Evolutionary conservation across 1,140 invertebrate genomes (phyloP), one percentile per base, ranked within the genome.

Genomic region (Ectropis grisescens): DNA sequence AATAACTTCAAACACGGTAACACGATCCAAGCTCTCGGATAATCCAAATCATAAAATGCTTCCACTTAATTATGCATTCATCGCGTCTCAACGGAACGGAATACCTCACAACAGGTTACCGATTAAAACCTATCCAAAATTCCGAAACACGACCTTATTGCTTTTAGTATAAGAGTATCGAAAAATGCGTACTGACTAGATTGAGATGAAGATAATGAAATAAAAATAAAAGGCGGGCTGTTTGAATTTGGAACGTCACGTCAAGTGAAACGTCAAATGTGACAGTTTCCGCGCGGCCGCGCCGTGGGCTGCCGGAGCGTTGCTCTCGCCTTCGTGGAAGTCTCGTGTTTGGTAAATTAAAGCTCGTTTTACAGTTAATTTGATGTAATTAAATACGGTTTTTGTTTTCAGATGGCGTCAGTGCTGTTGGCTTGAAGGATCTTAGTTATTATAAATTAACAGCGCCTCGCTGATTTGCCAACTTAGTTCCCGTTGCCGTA

Each of bases 1-100:
- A n/a, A 19, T 19, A 19, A 19, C 16, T 4, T 19, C 8, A 4
- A 3, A 8, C 16, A 19, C 8, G 16, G 16, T 19, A 19, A 19
- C 8, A 8, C 8, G 8, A 19, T 8, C 16, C 16, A 19, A 3
- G 3, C 8, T 8, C 38, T 48, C 35, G 42, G 48, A 58, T 70
- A 60, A 70, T 66, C 54, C 40, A 59, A 68, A 70, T 59, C 53
- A 70, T 57, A 66, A 62, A 71, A 59, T 51, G 52, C 53, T 78
- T 78, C 72, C 72, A 74, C 66, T 67, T 74, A 75, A 78, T 78
- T 78, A 78, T 78, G 66, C 69, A 78, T 72, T 74, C 68, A 70
- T 74, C 66, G 57, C 68, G 57, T 78, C 62, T 35, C 57, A 59
- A 69, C 30, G 65, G 64, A 76, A 72, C 47, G 62, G 65, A 75